Evolutionary conservation across 2,113 vertebrate species (phyloP), one percentile per base, ranked within the genome.

Genomic region (Glaucomys volans): DNA sequence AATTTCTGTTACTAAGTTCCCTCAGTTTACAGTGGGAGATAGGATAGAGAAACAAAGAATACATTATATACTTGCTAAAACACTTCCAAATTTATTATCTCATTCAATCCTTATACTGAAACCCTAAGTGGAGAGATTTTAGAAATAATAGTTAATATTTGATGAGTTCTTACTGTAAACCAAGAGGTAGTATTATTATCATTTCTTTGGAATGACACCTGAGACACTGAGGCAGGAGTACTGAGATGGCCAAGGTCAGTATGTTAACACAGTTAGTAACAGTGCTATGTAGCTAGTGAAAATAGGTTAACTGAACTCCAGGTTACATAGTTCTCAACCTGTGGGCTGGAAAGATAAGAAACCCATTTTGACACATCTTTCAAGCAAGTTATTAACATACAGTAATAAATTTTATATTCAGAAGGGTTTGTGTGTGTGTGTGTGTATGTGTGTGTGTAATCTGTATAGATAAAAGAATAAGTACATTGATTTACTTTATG

Each of bases 181-280:
- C 52, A 81, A 76, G 47, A 96, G 37, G 74, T 82, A 26, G 16
- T 82, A 52, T 42, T 89, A 44, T 82, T 92, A 35, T 87, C 7
- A 71, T 95, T 93, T 96, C 18, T 75, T 91, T 92, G 81, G 20
- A 94, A 84, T 87, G 92, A 85, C 24, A 86, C 86, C 24, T 95
- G 37, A 93, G 67, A 59, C 14, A 76, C 64, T 74, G 69, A 74
- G 76, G 79, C 69, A 67, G 54, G 12, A 35, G 0, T 84, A 37
- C 10, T 90, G 50, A 74, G 9, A 47, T 66, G 24, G 37, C 32
- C 62, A 64, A 44, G 11, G 14, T 66, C 18, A 64, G 16, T 69
- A 69, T 72, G 30, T 67, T 96, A 87, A 94, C 71, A 77, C 77
- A 91, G n/a, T 75, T 26, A 57, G 37, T 81, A 37, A 77, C 47